These are phyloP conservation scores for Geotrypetes seraphini DNA, from an alignment of 2,797 vertebrate species.

Conservation along the genomic window DNA sequence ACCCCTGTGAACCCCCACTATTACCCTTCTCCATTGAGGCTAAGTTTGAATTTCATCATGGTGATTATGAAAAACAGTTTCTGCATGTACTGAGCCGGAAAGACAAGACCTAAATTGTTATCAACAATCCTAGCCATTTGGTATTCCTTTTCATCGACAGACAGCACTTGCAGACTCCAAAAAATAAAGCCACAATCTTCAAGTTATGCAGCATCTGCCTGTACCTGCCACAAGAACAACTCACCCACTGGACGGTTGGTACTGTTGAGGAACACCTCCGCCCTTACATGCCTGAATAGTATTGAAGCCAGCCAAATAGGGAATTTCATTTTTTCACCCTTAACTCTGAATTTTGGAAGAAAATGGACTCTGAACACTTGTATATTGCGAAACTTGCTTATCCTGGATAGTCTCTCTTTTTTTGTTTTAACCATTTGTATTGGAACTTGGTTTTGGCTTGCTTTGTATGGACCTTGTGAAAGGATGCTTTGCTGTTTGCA, in stretches of 20 bases:
- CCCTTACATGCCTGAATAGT: slow-evolving; percentile 97
- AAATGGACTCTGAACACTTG: slow-evolving; percentile 95
- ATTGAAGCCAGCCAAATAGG: slow-evolving; percentile 69
- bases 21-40: too few species aligned
- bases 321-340: slow-evolving; percentile 77
- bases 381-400: slow-evolving; percentile 74
- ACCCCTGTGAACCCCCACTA: too few species aligned
- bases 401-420: slow-evolving; percentile 62
- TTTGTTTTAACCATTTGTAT: slow-evolving; percentile 60
- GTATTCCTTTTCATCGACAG: slow-evolving; percentile 98
- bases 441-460: slow-evolving; percentile 64
- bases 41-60: slow-evolving; percentile 98
- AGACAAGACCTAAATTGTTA: slow-evolving; percentile 98
- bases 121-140: slow-evolving; percentile 98
- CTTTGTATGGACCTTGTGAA: slow-evolving; percentile 66
- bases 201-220: slow-evolving; percentile 99
- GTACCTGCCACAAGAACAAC: slow-evolving; percentile 97
- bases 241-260: slow-evolving; percentile 96
- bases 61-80: slow-evolving; percentile 98
- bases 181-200: slow-evolving; percentile 98
- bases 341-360: slow-evolving; percentile 73
- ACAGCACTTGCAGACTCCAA: slow-evolving; percentile 98
- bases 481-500: slow-evolving; percentile 58
- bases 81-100: slow-evolving; percentile 94
- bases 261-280: slow-evolving; percentile 96